These are phyloP conservation scores for Eumaeus atala DNA, from an alignment of 1,140 invertebrate genomes.

Conservation along the genomic window DNA sequence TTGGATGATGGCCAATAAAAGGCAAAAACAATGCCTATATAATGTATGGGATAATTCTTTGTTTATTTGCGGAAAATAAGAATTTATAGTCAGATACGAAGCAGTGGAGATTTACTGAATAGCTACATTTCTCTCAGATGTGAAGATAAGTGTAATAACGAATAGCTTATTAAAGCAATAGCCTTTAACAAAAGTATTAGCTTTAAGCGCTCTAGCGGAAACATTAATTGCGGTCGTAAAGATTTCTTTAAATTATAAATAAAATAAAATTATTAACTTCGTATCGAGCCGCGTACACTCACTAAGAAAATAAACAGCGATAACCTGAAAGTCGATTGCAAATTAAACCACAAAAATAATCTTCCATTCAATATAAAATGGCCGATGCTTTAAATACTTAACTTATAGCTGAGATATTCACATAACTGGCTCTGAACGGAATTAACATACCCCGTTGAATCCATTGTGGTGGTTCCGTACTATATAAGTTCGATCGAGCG, in stretches of 20 bases:
- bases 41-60: slow-evolving; percentile 24
- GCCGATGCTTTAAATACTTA: slow-evolving; percentile 43
- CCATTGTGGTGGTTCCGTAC: slow-evolving; percentile 41
- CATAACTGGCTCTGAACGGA: slow-evolving; percentile 45
- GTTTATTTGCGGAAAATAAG: slow-evolving; percentile 22
- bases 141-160: not conserved
- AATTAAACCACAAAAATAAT: slow-evolving; percentile 67
- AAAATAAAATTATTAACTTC: too few relatives aligned
- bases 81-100: slow-evolving; percentile 8
- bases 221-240: too few relatives aligned
- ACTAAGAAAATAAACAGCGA: slow-evolving; percentile 21
- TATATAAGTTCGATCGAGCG: slow-evolving; percentile 55
- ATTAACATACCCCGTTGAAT: slow-evolving; percentile 28
- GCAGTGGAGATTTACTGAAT: slow-evolving; percentile 8
- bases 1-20: slow-evolving; percentile 34
- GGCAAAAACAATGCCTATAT: slow-evolving; percentile 30
- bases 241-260: too few relatives aligned
- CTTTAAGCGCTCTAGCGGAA: not conserved
- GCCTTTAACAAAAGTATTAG: not conserved
- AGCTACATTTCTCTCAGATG: slow-evolving; percentile 13
- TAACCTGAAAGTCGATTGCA: slow-evolving; percentile 41
- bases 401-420: slow-evolving; percentile 43
- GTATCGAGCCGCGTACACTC: not conserved
- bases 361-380: slow-evolving; percentile 49
- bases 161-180: slow-evolving; percentile 2